Conservation (phyloP, 2,797 vertebrate genomes). For the Dromococcyx pavoninus region DNA sequence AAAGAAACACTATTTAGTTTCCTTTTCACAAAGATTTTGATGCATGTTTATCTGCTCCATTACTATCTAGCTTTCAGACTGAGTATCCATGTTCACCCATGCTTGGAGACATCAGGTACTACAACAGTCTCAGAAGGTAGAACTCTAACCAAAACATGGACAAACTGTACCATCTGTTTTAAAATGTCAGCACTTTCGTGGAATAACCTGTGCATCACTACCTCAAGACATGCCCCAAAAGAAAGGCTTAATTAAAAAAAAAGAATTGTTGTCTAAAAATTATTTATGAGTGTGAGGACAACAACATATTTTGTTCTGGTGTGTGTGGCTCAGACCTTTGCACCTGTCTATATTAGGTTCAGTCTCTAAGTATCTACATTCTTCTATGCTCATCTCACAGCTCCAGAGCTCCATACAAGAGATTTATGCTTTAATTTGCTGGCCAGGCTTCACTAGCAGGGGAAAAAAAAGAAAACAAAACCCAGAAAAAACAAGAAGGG, state of each 20-base stretch:
- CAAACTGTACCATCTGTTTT: not conserved
- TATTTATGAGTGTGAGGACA: not conserved
- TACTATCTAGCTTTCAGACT: not conserved
- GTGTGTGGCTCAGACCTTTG: not conserved
- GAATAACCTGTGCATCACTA: not conserved
- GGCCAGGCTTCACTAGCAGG: not conserved
- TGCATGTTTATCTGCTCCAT: not conserved
- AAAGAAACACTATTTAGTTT: not conserved
- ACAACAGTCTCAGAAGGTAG: not conserved
- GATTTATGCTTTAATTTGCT: not conserved
- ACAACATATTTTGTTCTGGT: not conserved
- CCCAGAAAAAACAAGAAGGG: not conserved
- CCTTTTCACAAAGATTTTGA: not conserved
- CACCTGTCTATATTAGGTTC: not conserved
- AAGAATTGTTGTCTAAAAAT: not conserved
- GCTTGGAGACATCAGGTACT: not conserved
- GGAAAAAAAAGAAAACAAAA: not conserved
- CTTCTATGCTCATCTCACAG: not conserved
- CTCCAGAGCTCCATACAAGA: not conserved
- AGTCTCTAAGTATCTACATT: not conserved
- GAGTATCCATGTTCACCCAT: rapidly evolving
- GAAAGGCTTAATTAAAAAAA: not conserved
- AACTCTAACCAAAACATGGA: not conserved
- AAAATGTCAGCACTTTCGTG: not conserved
- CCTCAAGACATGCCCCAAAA: not conserved